Evolutionary conservation across 2,113 vertebrate genomes (phyloP), one percentile per base, ranked within the genome.

Genomic region (Varanus salvator): DNA sequence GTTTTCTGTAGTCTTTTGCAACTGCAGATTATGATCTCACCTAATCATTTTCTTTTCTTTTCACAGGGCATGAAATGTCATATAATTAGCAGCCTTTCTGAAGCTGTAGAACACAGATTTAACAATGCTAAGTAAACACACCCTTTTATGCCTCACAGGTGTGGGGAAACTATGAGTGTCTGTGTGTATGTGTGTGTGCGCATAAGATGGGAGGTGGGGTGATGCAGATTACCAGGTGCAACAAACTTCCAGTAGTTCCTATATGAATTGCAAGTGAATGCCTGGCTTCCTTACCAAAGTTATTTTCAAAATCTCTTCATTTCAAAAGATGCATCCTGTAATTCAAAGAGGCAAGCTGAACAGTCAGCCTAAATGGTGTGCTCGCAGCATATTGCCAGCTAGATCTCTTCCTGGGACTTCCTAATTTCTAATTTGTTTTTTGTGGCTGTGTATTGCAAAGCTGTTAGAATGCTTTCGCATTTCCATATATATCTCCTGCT

Each of bases 141-240:
- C 34, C 80, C 71, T 89, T 74, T 82, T 44, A 82, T 84, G 71
- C 71, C 81, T 84, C 44, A 48, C 71, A 75, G 87, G 80, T 89
- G 80, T 76, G 69, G 80, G 54, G n/a, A 74, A 89, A 64, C 25
- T 15, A 3, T 44, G 8, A 57, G 52, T 68, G 19, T 57, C 9
- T 29, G 11, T 38, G 38, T 38, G 27, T 83, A 1, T 57, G 25
- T n/a, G 11, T 29, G 54, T 54, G 54, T 64, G 11, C 21, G 3
- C 27, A 31, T 64, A 17, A 66, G 54, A 34, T 23, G 21, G 7
- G 25, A 17, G 66, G 19, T 3, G 8, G 66, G 11, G 48, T 69
- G 50, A 23, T 34, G 48, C 48, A 25, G 50, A 5, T 27, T 64
- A 48, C 9, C 14, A 6, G 48, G 5, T 69, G 68, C 38, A 64